phyloP scores from a whole-genome alignment of 2,113 vertebrate species.

The Jacana jacana region DNA sequence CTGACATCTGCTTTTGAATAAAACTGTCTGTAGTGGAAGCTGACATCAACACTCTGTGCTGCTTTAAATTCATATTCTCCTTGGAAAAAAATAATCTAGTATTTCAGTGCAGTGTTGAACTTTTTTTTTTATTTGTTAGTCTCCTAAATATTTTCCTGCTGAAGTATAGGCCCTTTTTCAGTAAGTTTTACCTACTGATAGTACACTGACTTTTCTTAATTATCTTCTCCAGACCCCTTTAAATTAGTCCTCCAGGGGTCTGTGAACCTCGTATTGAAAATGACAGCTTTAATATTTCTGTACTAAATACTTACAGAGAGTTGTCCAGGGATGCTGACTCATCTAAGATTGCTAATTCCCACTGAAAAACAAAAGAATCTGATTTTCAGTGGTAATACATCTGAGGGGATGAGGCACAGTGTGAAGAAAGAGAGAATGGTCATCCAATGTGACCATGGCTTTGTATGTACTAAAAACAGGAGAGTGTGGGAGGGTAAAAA shows the following conservation, averaged over 20 bases:
- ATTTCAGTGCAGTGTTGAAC: not conserved
- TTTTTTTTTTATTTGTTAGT: not conserved
- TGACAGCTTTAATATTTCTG: constrained; percentile 56
- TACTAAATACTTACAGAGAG: constrained; percentile 10
- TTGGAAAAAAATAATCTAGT: not conserved
- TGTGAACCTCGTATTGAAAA: constrained; percentile 36
- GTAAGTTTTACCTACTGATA: constrained; percentile 24
- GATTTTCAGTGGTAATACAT: not conserved
- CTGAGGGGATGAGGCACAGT: not conserved
- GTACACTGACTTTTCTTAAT: constrained; percentile 44
- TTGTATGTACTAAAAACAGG: not conserved
- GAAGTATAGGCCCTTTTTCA: not conserved
- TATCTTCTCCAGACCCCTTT: constrained; percentile 45
- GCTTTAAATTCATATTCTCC: not conserved
- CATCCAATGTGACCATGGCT: not conserved
- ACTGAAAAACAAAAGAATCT: not conserved
- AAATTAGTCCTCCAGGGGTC: constrained; percentile 41
- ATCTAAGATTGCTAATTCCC: not conserved
- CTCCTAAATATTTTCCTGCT: not conserved
- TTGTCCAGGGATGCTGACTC: constrained; percentile 1
- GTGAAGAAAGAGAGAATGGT: not conserved
- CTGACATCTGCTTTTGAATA: constrained; percentile 20
- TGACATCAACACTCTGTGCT: not conserved
- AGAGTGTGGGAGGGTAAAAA: not conserved
- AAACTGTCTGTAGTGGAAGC: not conserved